Conservation (phyloP, 2,797 vertebrate genomes). For the Pangasius mekongensis region DNA sequence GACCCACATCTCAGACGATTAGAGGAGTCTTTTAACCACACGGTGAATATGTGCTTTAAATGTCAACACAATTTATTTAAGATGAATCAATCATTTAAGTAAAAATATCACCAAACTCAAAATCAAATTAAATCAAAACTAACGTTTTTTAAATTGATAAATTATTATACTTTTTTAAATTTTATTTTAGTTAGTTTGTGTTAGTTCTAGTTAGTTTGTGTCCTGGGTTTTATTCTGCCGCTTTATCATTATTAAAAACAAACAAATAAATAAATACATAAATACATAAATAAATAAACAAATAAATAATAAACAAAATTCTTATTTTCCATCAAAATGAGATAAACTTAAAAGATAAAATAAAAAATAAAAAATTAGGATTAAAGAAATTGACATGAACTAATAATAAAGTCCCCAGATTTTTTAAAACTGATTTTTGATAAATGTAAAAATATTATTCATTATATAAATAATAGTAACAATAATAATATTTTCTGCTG, state of each 20-base stretch:
- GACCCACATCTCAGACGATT: slow-evolving; percentile 46
- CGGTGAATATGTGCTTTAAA: not conserved
- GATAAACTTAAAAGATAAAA: not conserved
- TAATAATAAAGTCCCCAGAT: not conserved
- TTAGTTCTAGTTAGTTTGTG: not conserved
- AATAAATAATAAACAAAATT: not conserved
- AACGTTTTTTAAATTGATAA: not conserved
- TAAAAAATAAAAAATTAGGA: not conserved
- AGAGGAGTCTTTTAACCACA: slow-evolving; percentile 26
- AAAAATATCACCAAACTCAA: not conserved
- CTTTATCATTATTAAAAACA: not conserved
- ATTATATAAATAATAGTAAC: not conserved
- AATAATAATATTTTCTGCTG: not conserved
- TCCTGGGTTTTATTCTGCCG: not conserved
- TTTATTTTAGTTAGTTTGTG: not conserved
- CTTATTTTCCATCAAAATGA: not conserved
- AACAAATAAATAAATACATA: not conserved
- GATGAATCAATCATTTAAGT: not conserved
- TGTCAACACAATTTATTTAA: not conserved
- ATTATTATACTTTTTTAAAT: not conserved
- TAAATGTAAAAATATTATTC: not conserved
- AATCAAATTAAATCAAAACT: not conserved
- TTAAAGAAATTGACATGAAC: not conserved
- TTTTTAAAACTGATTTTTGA: too few species aligned
- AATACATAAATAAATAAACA: too few species aligned